Base-by-base conservation (phyloP, 2,888 invertebrate genomes). In the Plagodis dolabraria region DNA sequence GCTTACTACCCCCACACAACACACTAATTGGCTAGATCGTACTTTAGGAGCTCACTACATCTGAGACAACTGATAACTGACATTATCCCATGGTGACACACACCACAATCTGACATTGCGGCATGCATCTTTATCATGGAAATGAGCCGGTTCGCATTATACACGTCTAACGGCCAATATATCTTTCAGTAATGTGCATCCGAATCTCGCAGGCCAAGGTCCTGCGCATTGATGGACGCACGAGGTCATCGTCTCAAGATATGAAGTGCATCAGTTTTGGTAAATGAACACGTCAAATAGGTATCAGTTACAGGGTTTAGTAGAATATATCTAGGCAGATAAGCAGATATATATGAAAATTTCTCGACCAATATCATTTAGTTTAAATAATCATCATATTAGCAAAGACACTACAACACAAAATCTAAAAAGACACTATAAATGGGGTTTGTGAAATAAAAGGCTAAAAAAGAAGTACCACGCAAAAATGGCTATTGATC, bases 161-260 rank as follows among this genome's bases (percentile, higher is more conserved):
- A 76, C 71, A 67, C 68, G 78, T 76, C 56, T 60, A 60, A 60
- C 47, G 48, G 40, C 40, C 60, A 46, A 57, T 85, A 80, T 77
- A 77, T 83, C 80, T 80, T 70, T 81, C 74, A 73, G 71, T 69
- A 60, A 64, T 65, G 65, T 73, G 74, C 75, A 80, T 74, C 67
- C 65, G 74, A 82, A 81, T 77, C 77, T 77, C 69, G 72, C 71
- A 64, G 77, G 81, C 82, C 86, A 87, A 86, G 86, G 86, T 68
- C 63, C 52, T 56, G 56, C 33, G 8, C 51, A 58, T 66, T 77
- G 82, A 80, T 75, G 71, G 77, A 79, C 70, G 72, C 76, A 83
- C 83, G 80, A 86, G 86, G 83, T 46, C 59, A 63, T 64, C 61
- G 60, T 67, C 63, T 54, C 49, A 55, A 63, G 43, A 59, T 44